Evolutionary conservation across 2,888 invertebrate species (phyloP).

Genomic region (Iselma pallidipennis): DNA sequence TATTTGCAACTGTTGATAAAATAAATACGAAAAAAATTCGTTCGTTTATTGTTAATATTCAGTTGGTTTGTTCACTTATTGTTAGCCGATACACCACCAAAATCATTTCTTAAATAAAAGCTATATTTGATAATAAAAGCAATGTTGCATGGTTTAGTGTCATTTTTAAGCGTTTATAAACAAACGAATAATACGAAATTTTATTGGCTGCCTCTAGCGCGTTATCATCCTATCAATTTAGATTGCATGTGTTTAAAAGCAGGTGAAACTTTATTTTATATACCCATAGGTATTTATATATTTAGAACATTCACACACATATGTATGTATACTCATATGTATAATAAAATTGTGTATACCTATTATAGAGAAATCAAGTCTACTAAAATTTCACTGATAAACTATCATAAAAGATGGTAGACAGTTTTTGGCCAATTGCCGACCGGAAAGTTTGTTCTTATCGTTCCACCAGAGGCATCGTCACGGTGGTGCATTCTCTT

Average conservation of each 20-base stretch:
- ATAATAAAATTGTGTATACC: too few species aligned
- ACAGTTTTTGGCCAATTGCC: conserved; percentile 1
- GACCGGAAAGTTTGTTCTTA: neutral
- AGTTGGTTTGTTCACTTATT: too few species aligned
- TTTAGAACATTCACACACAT: neutral
- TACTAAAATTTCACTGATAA: neutral
- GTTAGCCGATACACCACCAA: conserved; percentile 1
- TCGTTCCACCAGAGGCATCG: neutral
- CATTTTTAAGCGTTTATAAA: conserved; percentile 5
- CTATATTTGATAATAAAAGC: conserved; percentile 15
- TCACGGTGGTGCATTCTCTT: conserved; percentile 16
- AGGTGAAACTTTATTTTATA: neutral
- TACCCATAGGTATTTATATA: too few species aligned
- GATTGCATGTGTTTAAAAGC: conserved; percentile 2
- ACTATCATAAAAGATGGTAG: neutral
- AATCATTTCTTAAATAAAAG: conserved; percentile 6
- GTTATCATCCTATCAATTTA: conserved; percentile 1
- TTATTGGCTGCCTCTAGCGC: conserved; percentile 5
- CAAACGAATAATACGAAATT: conserved; percentile 15
- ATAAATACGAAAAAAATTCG: too few species aligned
- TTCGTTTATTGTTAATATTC: too few species aligned
- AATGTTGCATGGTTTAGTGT: conserved; percentile 10
- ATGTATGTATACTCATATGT: too few species aligned
- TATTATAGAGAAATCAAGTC: neutral
- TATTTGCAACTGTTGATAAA: neutral